Conservation (phyloP, 2,113 vertebrate genomes). For the Albula glossodonta region DNA sequence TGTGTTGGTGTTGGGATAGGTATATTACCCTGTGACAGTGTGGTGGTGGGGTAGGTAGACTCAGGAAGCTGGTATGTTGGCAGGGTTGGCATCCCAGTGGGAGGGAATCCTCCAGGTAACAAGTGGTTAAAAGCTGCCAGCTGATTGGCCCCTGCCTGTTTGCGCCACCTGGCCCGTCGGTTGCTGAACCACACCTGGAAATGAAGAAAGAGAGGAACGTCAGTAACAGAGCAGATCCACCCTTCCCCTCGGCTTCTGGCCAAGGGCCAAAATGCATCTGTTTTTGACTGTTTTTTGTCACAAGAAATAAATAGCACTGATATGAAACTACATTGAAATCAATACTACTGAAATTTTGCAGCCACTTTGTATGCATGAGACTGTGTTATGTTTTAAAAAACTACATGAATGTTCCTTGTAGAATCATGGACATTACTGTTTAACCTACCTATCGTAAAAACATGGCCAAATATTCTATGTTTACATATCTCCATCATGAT, state of each 20-base stretch:
- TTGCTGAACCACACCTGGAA: constrained; percentile 97
- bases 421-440: no score
- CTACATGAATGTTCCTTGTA: no score
- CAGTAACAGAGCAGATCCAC: neutral
- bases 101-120: constrained; percentile 88
- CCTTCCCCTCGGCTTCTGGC: neutral
- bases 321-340: no score
- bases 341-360: no score
- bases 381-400: no score
- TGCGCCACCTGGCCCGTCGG: constrained; percentile 91
- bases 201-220: neutral
- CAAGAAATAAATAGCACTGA: no score
- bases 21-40: constrained; percentile 82
- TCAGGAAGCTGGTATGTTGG: constrained; percentile 92
- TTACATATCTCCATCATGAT: no score
- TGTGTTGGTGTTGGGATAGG: neutral
- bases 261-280: no score
- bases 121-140: constrained; percentile 94
- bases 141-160: constrained; percentile 95
- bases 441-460: no score
- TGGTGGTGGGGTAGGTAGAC: constrained; percentile 80
- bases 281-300: no score
- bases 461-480: no score
- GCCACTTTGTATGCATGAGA: no score
- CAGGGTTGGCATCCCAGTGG: constrained; percentile 86